Evolutionary conservation across 2,113 vertebrate species (phyloP).

Genomic region (Parotia lawesii): DNA sequence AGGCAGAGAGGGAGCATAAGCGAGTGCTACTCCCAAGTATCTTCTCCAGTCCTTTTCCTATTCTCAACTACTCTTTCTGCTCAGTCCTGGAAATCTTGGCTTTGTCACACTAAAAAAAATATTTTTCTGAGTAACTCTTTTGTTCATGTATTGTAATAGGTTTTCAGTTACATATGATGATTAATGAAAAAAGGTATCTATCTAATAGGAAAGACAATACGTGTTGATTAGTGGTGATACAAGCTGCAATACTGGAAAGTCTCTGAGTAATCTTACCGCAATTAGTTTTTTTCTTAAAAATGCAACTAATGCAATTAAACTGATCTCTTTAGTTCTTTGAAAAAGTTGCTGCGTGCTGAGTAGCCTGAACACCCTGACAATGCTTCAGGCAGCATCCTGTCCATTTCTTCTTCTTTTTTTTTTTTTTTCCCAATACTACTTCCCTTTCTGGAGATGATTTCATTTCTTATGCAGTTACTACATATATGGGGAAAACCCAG

Average conservation of each 20-base stretch:
- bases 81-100: not conserved
- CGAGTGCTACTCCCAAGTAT: not conserved
- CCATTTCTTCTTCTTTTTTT: not conserved
- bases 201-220: not conserved
- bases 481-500: not conserved
- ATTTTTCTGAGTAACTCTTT: not conserved
- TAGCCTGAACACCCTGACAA: not conserved
- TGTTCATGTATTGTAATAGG: not conserved
- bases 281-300: not conserved
- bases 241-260: slow-evolving; percentile 32
- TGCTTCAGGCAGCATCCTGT: not conserved
- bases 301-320: not conserved
- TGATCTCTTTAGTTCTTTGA: not conserved
- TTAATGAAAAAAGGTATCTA: not conserved
- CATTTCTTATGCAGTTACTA: slow-evolving; percentile 9
- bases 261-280: not conserved
- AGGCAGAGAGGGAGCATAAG: not conserved
- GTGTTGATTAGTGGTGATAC: not conserved
- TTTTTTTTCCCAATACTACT: not conserved
- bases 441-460: slow-evolving; percentile 28
- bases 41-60: not conserved
- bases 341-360: not conserved
- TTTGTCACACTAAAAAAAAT: not conserved
- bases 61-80: not conserved
- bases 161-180: not conserved